These are phyloP conservation scores for Acronicta alni DNA, from an alignment of 2,888 invertebrate species.

Conservation along the genomic window DNA sequence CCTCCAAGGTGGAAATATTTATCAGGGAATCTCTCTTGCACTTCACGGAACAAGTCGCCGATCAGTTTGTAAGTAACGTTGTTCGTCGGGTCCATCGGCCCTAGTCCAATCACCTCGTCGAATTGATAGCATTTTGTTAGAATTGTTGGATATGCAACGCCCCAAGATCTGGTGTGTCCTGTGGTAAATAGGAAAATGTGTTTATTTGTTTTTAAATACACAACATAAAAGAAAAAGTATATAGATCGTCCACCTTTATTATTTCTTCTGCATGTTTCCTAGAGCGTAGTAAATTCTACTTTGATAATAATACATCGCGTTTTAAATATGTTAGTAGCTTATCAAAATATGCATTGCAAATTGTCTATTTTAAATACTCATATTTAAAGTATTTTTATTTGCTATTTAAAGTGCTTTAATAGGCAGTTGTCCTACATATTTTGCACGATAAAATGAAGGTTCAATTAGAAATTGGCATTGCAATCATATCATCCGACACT, in stretches of 20 bases:
- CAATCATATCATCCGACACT: constrained; percentile 3
- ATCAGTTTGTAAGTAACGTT: constrained; percentile 92
- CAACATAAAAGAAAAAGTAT: no score
- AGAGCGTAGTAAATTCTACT: no score
- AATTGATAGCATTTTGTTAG: constrained; percentile 92
- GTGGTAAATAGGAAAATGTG: neutral
- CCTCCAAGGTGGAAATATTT: constrained; percentile 96
- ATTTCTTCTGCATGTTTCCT: no score
- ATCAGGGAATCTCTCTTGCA: constrained; percentile 93
- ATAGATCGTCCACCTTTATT: no score
- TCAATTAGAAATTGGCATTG: constrained; percentile 85
- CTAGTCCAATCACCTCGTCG: constrained; percentile 85
- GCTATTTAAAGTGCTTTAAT: neutral
- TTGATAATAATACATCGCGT: no score
- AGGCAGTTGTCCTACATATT: neutral
- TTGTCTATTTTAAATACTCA: neutral
- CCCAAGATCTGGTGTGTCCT: constrained; percentile 96
- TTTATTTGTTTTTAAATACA: no score
- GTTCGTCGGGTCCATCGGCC: constrained; percentile 94
- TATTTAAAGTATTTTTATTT: no score
- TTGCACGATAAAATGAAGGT: constrained; percentile 80
- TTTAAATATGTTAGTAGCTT: no score
- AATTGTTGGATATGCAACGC: constrained; percentile 92
- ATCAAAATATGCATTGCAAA: no score
- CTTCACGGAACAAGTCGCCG: constrained; percentile 91